Evolutionary conservation across 2,888 invertebrate species (phyloP).

Genomic region (Drosophila diplacantha): DNA sequence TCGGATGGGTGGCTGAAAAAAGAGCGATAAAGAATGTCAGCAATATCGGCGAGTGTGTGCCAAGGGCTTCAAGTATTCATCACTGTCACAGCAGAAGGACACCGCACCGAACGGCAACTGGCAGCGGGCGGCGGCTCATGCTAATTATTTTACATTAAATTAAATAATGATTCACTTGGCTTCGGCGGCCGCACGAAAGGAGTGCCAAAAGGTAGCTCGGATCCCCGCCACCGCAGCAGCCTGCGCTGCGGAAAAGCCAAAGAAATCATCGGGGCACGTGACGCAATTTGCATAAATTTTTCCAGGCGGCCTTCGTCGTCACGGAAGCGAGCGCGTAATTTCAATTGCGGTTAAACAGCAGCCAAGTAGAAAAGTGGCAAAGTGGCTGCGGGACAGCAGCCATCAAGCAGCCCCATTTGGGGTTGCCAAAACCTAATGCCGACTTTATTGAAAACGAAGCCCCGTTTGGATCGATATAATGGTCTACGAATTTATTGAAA

Average conservation of each 20-base stretch:
- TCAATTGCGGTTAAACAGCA: slow-evolving; percentile 73
- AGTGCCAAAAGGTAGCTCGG: slow-evolving; percentile 42
- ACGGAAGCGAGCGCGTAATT: slow-evolving; percentile 69
- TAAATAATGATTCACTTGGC: slow-evolving; percentile 78
- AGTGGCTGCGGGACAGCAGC: slow-evolving; percentile 43
- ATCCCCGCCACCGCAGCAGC: slow-evolving; percentile 23
- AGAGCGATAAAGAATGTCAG: slow-evolving; percentile 4
- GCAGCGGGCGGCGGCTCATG: slow-evolving; percentile 40
- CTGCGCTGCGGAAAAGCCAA: slow-evolving; percentile 51
- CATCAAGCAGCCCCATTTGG: slow-evolving; percentile 27
- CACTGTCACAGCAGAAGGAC: slow-evolving; percentile 55
- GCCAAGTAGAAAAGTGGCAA: slow-evolving; percentile 68
- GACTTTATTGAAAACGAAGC: slow-evolving; percentile 65
- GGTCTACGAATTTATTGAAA: slow-evolving; percentile 62
- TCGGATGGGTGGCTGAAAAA: slow-evolving; percentile 16
- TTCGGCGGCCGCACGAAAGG: slow-evolving; percentile 44
- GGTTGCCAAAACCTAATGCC: slow-evolving; percentile 52
- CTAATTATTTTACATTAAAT: slow-evolving; percentile 79
- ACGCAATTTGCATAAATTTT: slow-evolving; percentile 76
- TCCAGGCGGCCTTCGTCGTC: slow-evolving; percentile 51
- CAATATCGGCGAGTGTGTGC: slow-evolving; percentile 16
- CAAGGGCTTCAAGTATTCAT: slow-evolving; percentile 51
- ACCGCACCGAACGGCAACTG: slow-evolving; percentile 11
- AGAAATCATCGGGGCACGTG: slow-evolving; percentile 74
- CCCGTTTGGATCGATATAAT: slow-evolving; percentile 49